Percentiles rank a stretch among this genome's conserved stretches.
Evolutionary conservation across 2,888 invertebrate species (phyloP).

Genomic region (Callinectes sapidus): DNA sequence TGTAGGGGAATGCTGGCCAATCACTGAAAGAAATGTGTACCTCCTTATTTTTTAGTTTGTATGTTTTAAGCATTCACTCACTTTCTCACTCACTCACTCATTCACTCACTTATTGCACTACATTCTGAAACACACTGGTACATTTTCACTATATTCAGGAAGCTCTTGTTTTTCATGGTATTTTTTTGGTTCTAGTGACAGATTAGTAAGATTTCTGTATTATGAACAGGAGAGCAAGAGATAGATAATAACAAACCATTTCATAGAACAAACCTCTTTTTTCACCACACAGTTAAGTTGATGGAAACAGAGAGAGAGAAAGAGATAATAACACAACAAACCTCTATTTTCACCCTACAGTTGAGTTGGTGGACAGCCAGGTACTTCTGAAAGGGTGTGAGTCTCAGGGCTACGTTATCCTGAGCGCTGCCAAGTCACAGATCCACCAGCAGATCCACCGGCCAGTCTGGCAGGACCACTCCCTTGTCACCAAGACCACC

Average conservation of each 20-base stretch:
- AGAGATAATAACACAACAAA: background rate
- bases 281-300: conserved; percentile 84
- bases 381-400: conserved; percentile 94
- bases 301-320: conserved; percentile 81
- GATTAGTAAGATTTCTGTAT: no score
- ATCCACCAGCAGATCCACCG: conserved; percentile 92
- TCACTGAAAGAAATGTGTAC: no score
- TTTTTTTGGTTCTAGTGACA: no score
- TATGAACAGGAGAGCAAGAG: no score
- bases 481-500: conserved; percentile 93
- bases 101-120: no score
- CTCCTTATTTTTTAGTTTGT: no score
- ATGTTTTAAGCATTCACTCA: background rate
- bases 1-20: no score
- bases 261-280: background rate
- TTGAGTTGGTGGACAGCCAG: conserved; percentile 94
- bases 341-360: conserved; percentile 30
- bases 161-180: no score
- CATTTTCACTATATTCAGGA: no score
- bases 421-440: conserved; percentile 97
- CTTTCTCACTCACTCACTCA: no score
- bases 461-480: conserved; percentile 91
- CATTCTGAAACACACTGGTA: no score
- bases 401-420: conserved; percentile 96
- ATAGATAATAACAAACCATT: no score